Evolutionary conservation across 1,140 invertebrate genomes (phyloP).

Genomic region (Oryctes rhinoceros): DNA sequence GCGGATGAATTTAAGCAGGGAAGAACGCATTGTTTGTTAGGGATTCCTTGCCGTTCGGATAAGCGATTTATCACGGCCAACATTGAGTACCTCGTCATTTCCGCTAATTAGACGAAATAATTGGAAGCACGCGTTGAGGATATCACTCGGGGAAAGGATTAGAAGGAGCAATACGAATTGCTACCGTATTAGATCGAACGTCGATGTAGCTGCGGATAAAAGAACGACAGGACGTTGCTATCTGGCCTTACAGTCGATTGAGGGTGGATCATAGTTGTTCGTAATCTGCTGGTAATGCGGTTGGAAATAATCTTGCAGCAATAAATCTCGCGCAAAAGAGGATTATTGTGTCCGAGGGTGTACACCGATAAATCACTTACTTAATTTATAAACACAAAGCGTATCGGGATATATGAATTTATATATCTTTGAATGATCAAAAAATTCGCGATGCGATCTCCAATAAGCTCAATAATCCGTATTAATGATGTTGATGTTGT

Average conservation of each 20-base stretch:
- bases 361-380: neutral
- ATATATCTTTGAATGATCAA: too few species aligned
- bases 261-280: conserved; percentile 4
- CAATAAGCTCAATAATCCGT: too few species aligned
- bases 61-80: neutral
- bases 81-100: neutral
- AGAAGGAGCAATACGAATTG: neutral
- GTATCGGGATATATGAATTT: too few species aligned
- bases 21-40: conserved; percentile 10
- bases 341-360: neutral
- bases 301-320: conserved; percentile 2
- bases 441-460: too few species aligned
- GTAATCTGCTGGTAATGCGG: conserved; percentile 1
- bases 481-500: too few species aligned
- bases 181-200: neutral
- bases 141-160: neutral
- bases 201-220: neutral
- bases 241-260: conserved; percentile 4
- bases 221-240: neutral
- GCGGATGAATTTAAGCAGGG: neutral
- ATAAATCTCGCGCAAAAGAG: conserved; percentile 1
- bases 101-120: neutral
- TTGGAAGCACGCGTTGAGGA: neutral
- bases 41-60: neutral
- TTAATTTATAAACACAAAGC: too few species aligned